These are phyloP conservation scores for Isurus oxyrinchus DNA, from an alignment of 2,113 vertebrate genomes.

Conservation along the genomic window DNA sequence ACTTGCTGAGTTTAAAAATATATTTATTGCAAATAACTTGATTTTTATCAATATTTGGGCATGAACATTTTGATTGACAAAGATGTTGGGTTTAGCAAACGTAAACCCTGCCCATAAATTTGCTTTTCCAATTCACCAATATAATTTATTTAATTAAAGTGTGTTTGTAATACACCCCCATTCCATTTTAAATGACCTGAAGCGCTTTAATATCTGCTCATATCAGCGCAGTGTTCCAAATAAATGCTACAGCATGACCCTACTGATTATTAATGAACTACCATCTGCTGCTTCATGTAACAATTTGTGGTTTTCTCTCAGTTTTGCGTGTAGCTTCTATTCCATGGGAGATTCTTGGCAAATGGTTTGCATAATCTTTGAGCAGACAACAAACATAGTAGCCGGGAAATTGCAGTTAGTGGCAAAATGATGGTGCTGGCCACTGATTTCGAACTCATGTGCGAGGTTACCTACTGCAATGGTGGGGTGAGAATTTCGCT, in stretches of 20 bases:
- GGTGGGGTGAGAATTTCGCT: no score
- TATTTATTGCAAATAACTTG: not conserved
- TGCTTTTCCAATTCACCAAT: not conserved
- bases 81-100: not conserved
- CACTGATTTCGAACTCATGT: no score
- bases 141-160: not conserved
- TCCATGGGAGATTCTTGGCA: not conserved
- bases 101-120: not conserved
- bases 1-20: not conserved
- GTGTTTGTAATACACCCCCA: not conserved
- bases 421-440: no score
- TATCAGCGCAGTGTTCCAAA: not conserved
- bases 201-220: not conserved
- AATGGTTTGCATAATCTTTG: constrained; percentile 5
- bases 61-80: not conserved
- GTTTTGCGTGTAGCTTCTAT: not conserved
- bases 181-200: not conserved
- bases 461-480: no score
- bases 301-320: not conserved
- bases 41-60: not conserved
- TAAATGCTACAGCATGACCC: not conserved
- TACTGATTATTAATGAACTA: not conserved
- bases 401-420: not conserved
- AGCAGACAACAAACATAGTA: not conserved
- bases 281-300: not conserved